Base-by-base conservation (phyloP, 2,888 invertebrate species). In the Mythimna lalbum region DNA sequence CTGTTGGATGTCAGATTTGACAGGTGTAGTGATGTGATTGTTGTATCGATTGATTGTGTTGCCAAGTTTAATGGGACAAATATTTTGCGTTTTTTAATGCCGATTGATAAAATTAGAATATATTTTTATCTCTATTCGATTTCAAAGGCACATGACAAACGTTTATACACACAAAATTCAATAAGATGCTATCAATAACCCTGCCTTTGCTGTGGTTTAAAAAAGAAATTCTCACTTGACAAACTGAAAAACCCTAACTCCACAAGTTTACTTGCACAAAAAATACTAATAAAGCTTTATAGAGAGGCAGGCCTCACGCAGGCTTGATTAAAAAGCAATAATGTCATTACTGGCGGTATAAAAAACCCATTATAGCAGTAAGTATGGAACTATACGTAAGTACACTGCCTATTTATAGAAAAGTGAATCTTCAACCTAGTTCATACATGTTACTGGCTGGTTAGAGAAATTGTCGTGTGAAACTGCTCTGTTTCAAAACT, bases 271-370 rank as follows among this genome's bases (percentile, higher is more conserved):
- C 19, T 19, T 12, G 10, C 61, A 23, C 72, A 81, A 70, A 74
- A 76, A 73, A 33, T 19, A 12, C 14, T 33, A 60, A 47, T 36
- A 70, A 62, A 50, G 43, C 57, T 49, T 21, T 27, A 49, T 43
- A 71, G 33, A 49, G 62, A 49, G 56, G 27, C 55, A 47, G 81
- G 81, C 80, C 93, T 87, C 94, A 93, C 94, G 91, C 90, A 79
- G 85, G 78, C 88, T 78, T 92, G 91, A 94, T 93, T 94, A 93
- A 90, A 93, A 93, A 90, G 91, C 90, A 89, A 92, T 94, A 94
- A 94, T 91, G 90, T 88, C 91, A 93, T 93, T 92, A 93, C 89
- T 85, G 81, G 76, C 77, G n/a, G 75, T 67, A 89, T 90, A 94
- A 94, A 93, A 94, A 93, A 89, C 71, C 83, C 90, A 93, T 93